phyloP scores from a whole-genome alignment of 1,140 invertebrate species.

The Portunus trituberculatus region DNA sequence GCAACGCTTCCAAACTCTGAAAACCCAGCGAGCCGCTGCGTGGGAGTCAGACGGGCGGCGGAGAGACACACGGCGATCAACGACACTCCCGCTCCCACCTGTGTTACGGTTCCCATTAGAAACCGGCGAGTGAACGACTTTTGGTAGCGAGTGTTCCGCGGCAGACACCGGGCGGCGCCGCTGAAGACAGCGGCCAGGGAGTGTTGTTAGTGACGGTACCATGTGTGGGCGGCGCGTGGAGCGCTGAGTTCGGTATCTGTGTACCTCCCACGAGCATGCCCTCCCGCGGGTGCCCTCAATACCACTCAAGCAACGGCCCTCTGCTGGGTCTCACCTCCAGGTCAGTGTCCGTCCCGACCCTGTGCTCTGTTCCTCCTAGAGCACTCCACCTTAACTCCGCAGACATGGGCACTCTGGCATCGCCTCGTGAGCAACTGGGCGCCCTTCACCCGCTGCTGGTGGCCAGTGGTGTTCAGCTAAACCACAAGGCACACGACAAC shows the following conservation, averaged over 20 bases:
- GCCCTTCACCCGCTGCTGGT: constrained; percentile 22
- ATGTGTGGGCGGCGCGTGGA: not conserved
- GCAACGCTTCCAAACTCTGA: not conserved
- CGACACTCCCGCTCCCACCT: not conserved
- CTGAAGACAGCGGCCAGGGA: not conserved
- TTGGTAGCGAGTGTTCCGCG: constrained; percentile 4
- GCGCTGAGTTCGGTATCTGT: not conserved
- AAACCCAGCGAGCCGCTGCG: not conserved
- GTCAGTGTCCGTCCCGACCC: constrained; percentile 34
- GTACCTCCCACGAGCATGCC: constrained; percentile 37
- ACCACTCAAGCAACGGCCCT: constrained; percentile 32
- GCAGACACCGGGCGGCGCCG: constrained; percentile 29
- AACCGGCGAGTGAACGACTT: not conserved
- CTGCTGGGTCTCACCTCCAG: constrained; percentile 36
- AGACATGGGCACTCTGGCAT: constrained; percentile 48
- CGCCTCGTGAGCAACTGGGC: constrained; percentile 43
- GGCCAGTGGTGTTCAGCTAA: not conserved
- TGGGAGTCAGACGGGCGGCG: not conserved
- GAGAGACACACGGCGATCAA: not conserved
- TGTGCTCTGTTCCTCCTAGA: not conserved
- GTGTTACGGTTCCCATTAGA: not conserved
- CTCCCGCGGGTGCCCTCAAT: constrained; percentile 13
- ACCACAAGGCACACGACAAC: not conserved
- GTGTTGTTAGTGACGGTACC: not conserved
- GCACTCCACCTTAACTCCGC: not conserved